Base-by-base conservation (phyloP, 2,797 vertebrate species). In the Microctenopoma lineatum region DNA sequence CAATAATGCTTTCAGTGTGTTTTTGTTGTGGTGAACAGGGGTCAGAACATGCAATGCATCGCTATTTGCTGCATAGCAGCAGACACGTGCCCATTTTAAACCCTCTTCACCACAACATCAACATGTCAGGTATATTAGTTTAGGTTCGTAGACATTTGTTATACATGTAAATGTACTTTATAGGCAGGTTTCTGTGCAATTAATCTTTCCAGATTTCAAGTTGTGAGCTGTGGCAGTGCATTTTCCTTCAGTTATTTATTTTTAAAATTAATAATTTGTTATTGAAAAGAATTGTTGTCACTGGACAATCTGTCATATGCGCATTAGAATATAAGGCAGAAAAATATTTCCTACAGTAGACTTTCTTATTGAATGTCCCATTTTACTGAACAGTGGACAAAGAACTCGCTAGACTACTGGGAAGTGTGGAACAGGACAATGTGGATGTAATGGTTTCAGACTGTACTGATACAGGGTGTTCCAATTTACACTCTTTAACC, bases 401-500 rank as follows among this genome's bases (percentile, higher is more conserved):
- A 45, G 7, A 15, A 25, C 67, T 53, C 41, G 16, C 60, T 66
- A 36, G 12, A 27, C 51, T 27, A 58, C 63, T 42, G 47, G 53
- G 29, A 66, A 39, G 16, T 63, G 54, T 70, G 60, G 66, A 90
- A 91, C 79, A 87, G 81, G 59, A 89, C 80, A 84, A 64, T 66
- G 60, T 76, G 51, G 65, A 32, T 58, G 27, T 68, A 70, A 75
- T 81, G 59, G 42, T 81, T 73, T 29, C 48, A 18, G 34, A 70
- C 71, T 76, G 80, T 84, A 76, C 83, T 42, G 70, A 80, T 77
- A 85, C 89, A 88, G 9, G 14, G 64, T 88, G 84, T 92, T 86
- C 84, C 74, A 64, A 53, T 81, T 54, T 39, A 67, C 18, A 0
- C 13, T 72, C 59, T 75, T 76, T 70, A 52, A 51, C 48, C 57